These are phyloP conservation scores for Psylliodes chrysocephalus DNA, from an alignment of 2,888 invertebrate genomes.

Conservation along the genomic window DNA sequence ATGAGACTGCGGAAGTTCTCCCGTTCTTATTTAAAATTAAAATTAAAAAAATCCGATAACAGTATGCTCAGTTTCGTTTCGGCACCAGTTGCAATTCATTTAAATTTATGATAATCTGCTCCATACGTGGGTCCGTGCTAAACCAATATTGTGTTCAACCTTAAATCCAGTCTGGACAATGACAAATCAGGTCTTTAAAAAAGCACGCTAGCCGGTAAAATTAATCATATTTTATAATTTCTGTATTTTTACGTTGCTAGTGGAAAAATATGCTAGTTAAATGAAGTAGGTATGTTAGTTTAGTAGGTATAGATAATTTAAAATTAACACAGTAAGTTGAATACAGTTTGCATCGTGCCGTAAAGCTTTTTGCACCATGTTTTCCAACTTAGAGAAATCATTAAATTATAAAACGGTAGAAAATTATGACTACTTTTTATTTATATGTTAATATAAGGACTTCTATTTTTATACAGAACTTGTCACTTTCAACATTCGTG, in stretches of 20 bases:
- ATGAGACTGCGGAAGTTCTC: not conserved
- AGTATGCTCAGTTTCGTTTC: slow-evolving; percentile 17
- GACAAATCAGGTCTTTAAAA: slow-evolving; percentile 25
- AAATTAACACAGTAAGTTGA: no score
- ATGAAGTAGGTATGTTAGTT: no score
- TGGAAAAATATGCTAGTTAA: not conserved
- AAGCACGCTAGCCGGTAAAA: slow-evolving; percentile 19
- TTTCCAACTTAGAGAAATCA: no score
- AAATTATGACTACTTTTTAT: no score
- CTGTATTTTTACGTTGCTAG: not conserved
- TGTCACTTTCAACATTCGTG: no score
- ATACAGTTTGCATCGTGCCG: no score
- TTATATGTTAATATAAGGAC: no score
- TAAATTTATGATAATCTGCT: slow-evolving; percentile 26
- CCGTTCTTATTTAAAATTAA: slow-evolving; percentile 9
- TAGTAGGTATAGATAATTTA: no score
- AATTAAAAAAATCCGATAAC: slow-evolving; percentile 19
- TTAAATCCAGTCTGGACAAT: slow-evolving; percentile 25
- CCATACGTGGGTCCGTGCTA: slow-evolving; percentile 16
- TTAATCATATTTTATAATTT: slow-evolving; percentile 1
- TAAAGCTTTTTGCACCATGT: no score
- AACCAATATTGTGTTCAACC: slow-evolving; percentile 27
- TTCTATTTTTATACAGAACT: no score
- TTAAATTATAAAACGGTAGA: no score
- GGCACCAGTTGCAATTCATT: slow-evolving; percentile 20